phyloP scores from a whole-genome alignment of 2,888 invertebrate species.

The Macrophya alboannulata region DNA sequence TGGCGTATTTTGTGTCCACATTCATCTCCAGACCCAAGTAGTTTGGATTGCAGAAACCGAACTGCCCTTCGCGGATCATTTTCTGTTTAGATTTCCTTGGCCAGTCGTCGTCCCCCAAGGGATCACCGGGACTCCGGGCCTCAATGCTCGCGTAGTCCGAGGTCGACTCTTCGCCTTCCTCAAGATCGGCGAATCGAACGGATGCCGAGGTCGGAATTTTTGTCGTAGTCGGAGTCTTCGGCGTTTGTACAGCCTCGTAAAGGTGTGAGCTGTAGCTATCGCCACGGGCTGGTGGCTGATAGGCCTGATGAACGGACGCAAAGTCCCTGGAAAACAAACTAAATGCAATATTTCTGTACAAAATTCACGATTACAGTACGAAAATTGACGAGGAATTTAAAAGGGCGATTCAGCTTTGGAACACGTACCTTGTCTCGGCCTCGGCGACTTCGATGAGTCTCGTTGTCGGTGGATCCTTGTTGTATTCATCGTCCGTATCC shows the following conservation, averaged over 20 bases:
- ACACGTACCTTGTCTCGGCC: conserved; percentile 58
- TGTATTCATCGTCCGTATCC: conserved; percentile 82
- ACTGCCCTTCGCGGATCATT: conserved; percentile 80
- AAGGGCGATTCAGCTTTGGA: neutral
- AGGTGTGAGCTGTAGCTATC: conserved; percentile 83
- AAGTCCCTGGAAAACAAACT: conserved; percentile 76
- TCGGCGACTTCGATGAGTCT: conserved; percentile 77
- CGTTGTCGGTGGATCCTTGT: conserved; percentile 76
- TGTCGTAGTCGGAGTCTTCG: conserved; percentile 77
- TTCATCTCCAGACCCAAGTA: conserved; percentile 85
- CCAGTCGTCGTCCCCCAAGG: conserved; percentile 78
- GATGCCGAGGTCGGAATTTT: conserved; percentile 83
- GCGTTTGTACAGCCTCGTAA: conserved; percentile 81
- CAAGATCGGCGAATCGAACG: conserved; percentile 82
- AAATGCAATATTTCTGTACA: neutral
- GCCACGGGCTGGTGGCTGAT: conserved; percentile 82
- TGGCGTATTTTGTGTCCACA: conserved; percentile 78
- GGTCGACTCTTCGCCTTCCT: conserved; percentile 85
- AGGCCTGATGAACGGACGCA: conserved; percentile 81
- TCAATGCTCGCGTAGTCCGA: conserved; percentile 91
- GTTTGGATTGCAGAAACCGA: conserved; percentile 90
- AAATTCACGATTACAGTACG: neutral
- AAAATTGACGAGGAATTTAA: neutral
- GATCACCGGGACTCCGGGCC: conserved; percentile 79
- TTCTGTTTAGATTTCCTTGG: conserved; percentile 64